Conservation (phyloP, 2,888 invertebrate species). For the Monopis laevigella region DNA sequence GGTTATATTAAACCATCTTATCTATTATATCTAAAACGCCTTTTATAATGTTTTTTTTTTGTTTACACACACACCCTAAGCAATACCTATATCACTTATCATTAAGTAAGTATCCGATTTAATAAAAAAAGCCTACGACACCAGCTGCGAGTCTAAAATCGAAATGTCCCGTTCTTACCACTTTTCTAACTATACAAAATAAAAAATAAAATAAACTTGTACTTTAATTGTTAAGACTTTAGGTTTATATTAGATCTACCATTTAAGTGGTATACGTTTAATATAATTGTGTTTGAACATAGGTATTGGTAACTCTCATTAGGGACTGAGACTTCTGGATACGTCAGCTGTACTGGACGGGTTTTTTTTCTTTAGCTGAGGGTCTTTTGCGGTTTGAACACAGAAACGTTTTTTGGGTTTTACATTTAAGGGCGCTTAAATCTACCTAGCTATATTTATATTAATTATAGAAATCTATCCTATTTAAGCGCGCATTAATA, state of each 20-base stretch:
- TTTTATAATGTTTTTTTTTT: too few species aligned
- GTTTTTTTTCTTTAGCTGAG: constrained; percentile 8
- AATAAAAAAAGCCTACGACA: not conserved
- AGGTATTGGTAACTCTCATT: constrained; percentile 27
- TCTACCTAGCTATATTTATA: too few species aligned
- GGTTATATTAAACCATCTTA: too few species aligned
- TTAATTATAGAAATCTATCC: too few species aligned
- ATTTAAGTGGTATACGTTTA: too few species aligned
- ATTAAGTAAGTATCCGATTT: not conserved
- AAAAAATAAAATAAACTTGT: not conserved
- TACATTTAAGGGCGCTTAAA: too few species aligned
- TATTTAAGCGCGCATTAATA: too few species aligned
- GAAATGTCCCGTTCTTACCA: not conserved
- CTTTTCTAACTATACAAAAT: not conserved
- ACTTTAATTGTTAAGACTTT: too few species aligned
- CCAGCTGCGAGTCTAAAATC: constrained; percentile 1
- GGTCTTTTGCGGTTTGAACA: constrained; percentile 8
- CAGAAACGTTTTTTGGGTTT: constrained; percentile 3
- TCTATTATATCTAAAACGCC: too few species aligned
- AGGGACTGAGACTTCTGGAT: constrained; percentile 17
- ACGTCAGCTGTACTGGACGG: constrained; percentile 12
- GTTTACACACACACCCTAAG: too few species aligned
- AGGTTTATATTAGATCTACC: too few species aligned
- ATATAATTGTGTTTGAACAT: too few species aligned
- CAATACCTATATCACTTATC: constrained; percentile 2